Evolutionary conservation across 2,888 invertebrate genomes (phyloP).

Genomic region (Mesorhabditis spiculigera): DNA sequence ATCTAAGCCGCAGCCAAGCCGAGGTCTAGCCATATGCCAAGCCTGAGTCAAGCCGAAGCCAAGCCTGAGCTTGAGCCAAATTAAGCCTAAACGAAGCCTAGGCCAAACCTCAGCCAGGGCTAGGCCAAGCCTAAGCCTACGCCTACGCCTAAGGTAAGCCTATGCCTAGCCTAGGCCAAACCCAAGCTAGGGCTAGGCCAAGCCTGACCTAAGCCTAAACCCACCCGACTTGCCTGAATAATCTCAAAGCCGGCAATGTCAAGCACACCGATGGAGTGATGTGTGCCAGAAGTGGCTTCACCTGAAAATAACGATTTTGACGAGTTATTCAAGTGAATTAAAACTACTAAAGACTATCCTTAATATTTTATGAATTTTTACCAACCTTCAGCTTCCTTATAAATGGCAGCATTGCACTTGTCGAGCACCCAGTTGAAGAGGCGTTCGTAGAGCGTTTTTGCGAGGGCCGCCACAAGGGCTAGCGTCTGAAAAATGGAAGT

Average conservation of each 20-base stretch:
- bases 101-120: no score
- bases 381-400: slow-evolving; percentile 16
- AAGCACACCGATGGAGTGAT: slow-evolving; percentile 49
- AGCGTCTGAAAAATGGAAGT: slow-evolving; percentile 22
- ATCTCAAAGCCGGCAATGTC: slow-evolving; percentile 58
- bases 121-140: no score
- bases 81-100: no score
- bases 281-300: no score
- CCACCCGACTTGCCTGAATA: slow-evolving; percentile 25
- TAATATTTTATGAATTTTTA: background rate
- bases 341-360: no score
- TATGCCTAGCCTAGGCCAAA: background rate
- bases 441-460: slow-evolving; percentile 51
- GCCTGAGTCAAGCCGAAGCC: background rate
- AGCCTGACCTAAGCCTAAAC: background rate
- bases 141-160: background rate
- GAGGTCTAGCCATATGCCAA: background rate
- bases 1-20: no score
- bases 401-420: slow-evolving; percentile 41
- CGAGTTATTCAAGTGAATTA: background rate
- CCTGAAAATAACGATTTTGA: background rate
- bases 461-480: slow-evolving; percentile 45
- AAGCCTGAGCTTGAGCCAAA: no score
- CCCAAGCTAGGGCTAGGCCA: no score
- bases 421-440: slow-evolving; percentile 51